Evolutionary conservation across 2,888 invertebrate species (phyloP), one percentile per base, ranked within the genome.

Genomic region (Laothoe populi): DNA sequence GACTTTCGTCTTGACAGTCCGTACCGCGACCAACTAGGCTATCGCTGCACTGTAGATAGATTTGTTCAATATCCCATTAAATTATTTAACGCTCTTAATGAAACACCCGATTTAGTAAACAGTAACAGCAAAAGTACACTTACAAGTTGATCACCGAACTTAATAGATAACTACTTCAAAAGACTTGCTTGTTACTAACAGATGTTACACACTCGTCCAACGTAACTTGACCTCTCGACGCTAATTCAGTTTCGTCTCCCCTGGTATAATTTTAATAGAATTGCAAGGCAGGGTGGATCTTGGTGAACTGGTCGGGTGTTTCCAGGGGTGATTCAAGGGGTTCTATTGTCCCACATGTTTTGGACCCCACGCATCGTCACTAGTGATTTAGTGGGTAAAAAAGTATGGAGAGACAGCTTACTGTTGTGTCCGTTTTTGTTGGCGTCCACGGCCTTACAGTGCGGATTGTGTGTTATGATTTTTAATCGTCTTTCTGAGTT

Each of bases 291-390:
- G 65, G 69, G 68, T 31, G 63, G 80, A 59, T 72, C 81, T 70
- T 40, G 44, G 44, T 68, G 62, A 4, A 13, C 2, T 79, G 79
- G 83, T 66, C 63, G 57, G 42, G 61, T 61, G 38, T 71, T 69
- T 69, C 64, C 66, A 78, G 75, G 84, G 83, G 83, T 83, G 78
- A 75, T 64, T 69, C 72, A 72, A 77, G 74, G 83, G 83, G 83
- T 75, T 74, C 73, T 65, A 73, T 83, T 78, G 84, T 84, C 84
- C 87, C 90, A 88, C 87, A 86, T 87, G 89, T 81, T 77, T 67
- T 70, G 74, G 88, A 87, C 90, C 90, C 90, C 90, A 90, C 90
- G 90, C 90, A 82, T 83, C 75, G 88, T 73, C 77, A 83, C 87
- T 82, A 84, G 87, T 90, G 89, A 90, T 90, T 89, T 89, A 90